phyloP scores from a whole-genome alignment of 2,888 invertebrate species.

The Epirrhoe alternata region DNA sequence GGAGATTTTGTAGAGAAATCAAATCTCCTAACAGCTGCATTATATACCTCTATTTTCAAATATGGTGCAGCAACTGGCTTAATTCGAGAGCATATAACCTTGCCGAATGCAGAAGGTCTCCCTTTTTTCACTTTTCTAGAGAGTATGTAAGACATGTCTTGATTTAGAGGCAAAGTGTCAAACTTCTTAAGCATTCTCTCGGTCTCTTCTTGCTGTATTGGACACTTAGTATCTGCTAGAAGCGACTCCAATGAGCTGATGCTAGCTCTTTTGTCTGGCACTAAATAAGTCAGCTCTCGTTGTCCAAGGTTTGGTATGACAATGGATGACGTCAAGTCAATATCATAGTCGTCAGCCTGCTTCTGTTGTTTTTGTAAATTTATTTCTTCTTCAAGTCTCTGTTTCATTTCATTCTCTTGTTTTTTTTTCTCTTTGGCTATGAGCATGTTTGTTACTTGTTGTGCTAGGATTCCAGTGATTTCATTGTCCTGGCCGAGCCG shows the following conservation, averaged over 20 bases:
- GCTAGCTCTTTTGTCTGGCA: slow-evolving; percentile 36
- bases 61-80: slow-evolving; percentile 67
- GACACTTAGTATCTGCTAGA: slow-evolving; percentile 42
- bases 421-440: slow-evolving; percentile 66
- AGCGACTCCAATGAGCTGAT: slow-evolving; percentile 65
- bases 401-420: slow-evolving; percentile 57
- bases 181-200: slow-evolving; percentile 17
- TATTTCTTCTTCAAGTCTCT: slow-evolving; percentile 56
- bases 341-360: slow-evolving; percentile 56
- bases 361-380: slow-evolving; percentile 50
- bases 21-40: slow-evolving; percentile 55
- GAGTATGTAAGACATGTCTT: slow-evolving; percentile 70
- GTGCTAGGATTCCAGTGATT: slow-evolving; percentile 61
- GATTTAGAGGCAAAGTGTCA: slow-evolving; percentile 29
- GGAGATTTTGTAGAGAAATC: slow-evolving; percentile 71
- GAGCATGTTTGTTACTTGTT: slow-evolving; percentile 74
- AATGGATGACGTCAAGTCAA: slow-evolving; percentile 69
- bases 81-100: slow-evolving; percentile 62
- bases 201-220: background rate
- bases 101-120: slow-evolving; percentile 70
- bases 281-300: slow-evolving; percentile 28
- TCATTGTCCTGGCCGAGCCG: slow-evolving; percentile 57
- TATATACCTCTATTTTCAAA: slow-evolving; percentile 51
- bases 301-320: slow-evolving; percentile 48
- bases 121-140: slow-evolving; percentile 54